Conservation (phyloP, 2,888 invertebrate species). For the Mechanitis mazaeus region DNA sequence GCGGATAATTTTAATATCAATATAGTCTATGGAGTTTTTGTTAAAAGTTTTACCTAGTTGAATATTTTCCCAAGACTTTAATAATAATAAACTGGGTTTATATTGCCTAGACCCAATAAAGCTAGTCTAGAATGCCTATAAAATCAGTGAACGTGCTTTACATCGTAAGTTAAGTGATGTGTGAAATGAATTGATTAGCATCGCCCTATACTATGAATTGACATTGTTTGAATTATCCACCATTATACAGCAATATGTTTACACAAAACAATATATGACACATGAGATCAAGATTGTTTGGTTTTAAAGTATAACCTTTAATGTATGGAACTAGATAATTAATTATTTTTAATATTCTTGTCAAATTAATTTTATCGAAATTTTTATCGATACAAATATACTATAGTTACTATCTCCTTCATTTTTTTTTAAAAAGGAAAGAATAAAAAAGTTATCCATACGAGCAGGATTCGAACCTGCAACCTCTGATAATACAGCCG, state of each 20-base stretch:
- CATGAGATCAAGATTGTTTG: background rate
- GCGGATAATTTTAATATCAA: too few species aligned
- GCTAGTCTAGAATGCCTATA: background rate
- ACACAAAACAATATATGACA: background rate
- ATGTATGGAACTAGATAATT: background rate
- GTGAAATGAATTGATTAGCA: slow-evolving; percentile 18
- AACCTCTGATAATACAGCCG: too few species aligned
- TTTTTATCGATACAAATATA: too few species aligned
- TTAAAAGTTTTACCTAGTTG: too few species aligned
- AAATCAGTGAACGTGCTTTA: slow-evolving; percentile 8
- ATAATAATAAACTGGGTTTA: background rate
- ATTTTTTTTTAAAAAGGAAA: too few species aligned
- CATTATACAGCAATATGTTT: slow-evolving; percentile 10
- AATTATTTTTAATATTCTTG: too few species aligned
- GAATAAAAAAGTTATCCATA: too few species aligned
- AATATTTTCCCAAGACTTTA: too few species aligned
- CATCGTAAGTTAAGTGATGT: slow-evolving; percentile 9
- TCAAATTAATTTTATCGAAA: too few species aligned
- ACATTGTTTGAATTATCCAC: slow-evolving; percentile 10
- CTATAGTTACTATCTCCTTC: too few species aligned
- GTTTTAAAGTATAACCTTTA: background rate
- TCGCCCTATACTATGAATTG: slow-evolving; percentile 9
- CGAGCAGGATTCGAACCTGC: too few species aligned
- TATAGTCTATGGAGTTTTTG: too few species aligned
- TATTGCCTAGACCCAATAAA: slow-evolving; percentile 1